A percentile compares a stretch with the other conserved stretches of the same genome.
These are phyloP conservation scores for Galbula dea DNA, from an alignment of 2,113 vertebrate genomes.

Conservation along the genomic window DNA sequence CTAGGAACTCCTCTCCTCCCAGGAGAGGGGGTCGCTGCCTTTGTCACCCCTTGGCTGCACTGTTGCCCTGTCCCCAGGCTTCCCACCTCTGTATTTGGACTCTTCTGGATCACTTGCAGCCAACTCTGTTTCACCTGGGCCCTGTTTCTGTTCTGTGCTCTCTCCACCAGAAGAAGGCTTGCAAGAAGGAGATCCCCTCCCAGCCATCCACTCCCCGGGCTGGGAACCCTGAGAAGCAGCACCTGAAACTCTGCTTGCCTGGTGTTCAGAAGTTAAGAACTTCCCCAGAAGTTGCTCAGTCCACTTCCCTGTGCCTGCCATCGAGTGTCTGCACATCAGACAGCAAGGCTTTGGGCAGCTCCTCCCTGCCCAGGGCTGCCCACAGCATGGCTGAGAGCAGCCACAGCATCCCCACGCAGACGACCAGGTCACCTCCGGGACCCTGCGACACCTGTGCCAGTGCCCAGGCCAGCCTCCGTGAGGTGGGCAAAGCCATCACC, in stretches of 20 bases:
- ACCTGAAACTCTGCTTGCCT: fast-evolving
- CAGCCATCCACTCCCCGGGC: background rate
- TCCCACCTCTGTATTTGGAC: background rate
- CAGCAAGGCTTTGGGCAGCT: background rate
- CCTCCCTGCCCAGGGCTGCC: background rate
- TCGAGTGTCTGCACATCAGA: background rate
- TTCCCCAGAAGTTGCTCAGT: background rate
- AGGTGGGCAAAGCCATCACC: slow-evolving; percentile 76
- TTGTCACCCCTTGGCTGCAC: background rate
- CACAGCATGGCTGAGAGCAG: background rate
- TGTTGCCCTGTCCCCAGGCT: background rate
- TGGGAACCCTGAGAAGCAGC: background rate
- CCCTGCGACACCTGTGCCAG: slow-evolving; percentile 79
- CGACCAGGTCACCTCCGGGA: slow-evolving; percentile 50
- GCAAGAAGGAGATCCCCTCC: background rate
- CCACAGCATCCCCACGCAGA: slow-evolving; percentile 72
- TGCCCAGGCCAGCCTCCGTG: slow-evolving; percentile 72
- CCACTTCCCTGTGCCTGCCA: fast-evolving
- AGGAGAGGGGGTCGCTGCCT: background rate
- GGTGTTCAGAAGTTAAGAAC: background rate
- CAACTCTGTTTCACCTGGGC: background rate
- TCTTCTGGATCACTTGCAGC: background rate
- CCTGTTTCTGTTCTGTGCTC: background rate
- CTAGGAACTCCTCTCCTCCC: background rate
- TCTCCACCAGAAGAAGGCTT: slow-evolving; percentile 31